Base-by-base conservation (phyloP, 2,888 invertebrate species). In the Phyllotreta cruciferae region DNA sequence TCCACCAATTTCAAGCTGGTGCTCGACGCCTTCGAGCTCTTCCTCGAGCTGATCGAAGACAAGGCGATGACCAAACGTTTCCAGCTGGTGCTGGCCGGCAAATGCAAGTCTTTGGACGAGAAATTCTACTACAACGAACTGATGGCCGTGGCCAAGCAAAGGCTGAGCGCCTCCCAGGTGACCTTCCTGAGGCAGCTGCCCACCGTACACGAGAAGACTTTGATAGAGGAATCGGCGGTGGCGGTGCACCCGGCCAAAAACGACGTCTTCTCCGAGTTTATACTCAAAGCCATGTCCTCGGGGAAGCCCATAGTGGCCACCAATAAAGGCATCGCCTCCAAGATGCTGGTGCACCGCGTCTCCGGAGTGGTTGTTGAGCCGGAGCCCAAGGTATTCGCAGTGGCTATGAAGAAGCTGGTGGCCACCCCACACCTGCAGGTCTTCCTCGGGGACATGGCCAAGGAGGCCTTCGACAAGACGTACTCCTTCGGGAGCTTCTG, bases 371-470 rank as follows among this genome's bases (percentile, higher is more conserved):
- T 78, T 36, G 71, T 79, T 1, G 78, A 79, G 45, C 74, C 78
- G 0, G 73, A 75, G 11, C 71, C 78, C 0, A 71, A 71, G 39
- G 71, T 75, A 24, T 75, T 80, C 62, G 79, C 79, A 0, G 70
- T 73, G 0, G 78, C 77, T 0, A 74, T 80, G 74, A 74, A 72
- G 56, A 79, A 79, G 66, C 54, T 80, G 7, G 72, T 77, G 34
- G 71, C 70, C 58, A 78, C 75, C 64, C 75, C 76, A 0, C 76
- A 77, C 58, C 68, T 80, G 57, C 76, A 76, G 56, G 69, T 72
- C 8, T 80, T 79, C 66, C 63, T 80, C 52, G 76, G 79, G 7
- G 77, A 79, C 56, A 79, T 80, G 77, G 77, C 78, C 0, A 72
- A 70, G 50, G 77, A 79, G 24, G 62, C 73, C 0, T 80, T 76